Conservation (phyloP, 2,797 vertebrate species). For the Epinephelus malabaricus region DNA sequence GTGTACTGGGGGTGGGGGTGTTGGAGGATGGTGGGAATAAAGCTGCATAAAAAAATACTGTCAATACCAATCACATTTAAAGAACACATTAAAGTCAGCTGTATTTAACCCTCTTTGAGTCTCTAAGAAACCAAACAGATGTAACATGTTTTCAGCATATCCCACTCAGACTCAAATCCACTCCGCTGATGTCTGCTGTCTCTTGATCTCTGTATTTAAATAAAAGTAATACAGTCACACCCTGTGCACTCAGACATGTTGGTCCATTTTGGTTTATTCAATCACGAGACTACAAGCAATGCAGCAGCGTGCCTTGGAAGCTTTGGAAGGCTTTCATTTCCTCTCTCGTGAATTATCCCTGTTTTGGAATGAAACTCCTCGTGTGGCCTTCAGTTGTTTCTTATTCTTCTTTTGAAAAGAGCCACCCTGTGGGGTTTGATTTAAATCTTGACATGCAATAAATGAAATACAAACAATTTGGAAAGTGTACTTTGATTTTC, state of each 20-base stretch:
- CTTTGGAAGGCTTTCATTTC: not conserved
- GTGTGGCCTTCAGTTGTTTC: not conserved
- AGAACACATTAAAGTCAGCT: not conserved
- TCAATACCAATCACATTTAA: not conserved
- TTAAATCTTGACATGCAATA: not conserved
- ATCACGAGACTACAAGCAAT: not conserved
- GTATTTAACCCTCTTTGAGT: not conserved
- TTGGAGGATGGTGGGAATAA: not conserved
- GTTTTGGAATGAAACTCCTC: not conserved
- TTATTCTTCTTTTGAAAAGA: not conserved
- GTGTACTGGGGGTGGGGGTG: accelerated
- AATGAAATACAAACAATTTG: slow-evolving; percentile 11
- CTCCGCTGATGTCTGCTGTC: not conserved
- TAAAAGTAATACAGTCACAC: no score
- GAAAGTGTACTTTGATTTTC: not conserved
- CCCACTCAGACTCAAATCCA: not conserved
- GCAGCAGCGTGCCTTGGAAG: not conserved
- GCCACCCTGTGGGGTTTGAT: not conserved
- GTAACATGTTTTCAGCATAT: no score
- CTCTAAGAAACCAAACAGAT: no score
- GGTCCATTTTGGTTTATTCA: no score
- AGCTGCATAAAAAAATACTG: not conserved
- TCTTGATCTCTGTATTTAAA: not conserved
- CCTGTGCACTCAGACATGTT: no score
- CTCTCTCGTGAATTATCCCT: not conserved